Evolutionary conservation across 2,113 vertebrate species (phyloP).

Genomic region (Polypterus bichir): DNA sequence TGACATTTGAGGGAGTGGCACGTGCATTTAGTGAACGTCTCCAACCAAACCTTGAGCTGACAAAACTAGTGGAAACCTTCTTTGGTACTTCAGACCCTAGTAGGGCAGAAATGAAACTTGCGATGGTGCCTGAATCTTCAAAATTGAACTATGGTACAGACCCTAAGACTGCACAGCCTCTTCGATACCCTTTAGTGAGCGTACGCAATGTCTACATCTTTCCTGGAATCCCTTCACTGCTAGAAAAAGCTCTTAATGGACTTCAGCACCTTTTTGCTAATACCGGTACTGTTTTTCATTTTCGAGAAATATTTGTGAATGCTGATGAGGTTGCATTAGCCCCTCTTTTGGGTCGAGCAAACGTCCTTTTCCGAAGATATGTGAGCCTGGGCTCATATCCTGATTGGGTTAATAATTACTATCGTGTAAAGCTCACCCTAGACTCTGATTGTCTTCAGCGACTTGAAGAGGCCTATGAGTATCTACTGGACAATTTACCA

Average conservation of each 20-base stretch:
- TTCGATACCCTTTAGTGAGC: constrained; percentile 74
- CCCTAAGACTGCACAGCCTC: constrained; percentile 41
- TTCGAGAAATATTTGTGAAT: constrained; percentile 59
- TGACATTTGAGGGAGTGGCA: constrained; percentile 82
- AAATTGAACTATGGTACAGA: constrained; percentile 72
- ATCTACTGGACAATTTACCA: constrained; percentile 60
- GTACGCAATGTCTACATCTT: constrained; percentile 87
- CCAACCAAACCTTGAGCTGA: constrained; percentile 63
- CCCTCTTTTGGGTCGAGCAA: constrained; percentile 42
- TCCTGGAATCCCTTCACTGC: constrained; percentile 73
- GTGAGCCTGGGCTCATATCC: constrained; percentile 83
- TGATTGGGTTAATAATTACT: constrained; percentile 84
- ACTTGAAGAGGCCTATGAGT: constrained; percentile 53
- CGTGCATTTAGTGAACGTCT: constrained; percentile 69
- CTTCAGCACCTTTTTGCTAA: constrained; percentile 64
- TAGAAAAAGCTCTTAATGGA: constrained; percentile 63
- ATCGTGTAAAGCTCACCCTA: constrained; percentile 73
- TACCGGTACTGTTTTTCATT: constrained; percentile 57
- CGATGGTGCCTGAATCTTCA: constrained; percentile 64
- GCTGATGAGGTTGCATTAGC: constrained; percentile 61
- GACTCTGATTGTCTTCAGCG: constrained; percentile 61
- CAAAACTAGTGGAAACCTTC: constrained; percentile 47
- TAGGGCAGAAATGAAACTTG: constrained; percentile 69
- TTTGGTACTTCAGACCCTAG: constrained; percentile 36
- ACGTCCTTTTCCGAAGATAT: constrained; percentile 44